These are phyloP conservation scores for Onychomys torridus DNA, from an alignment of 2,797 vertebrate genomes.

Conservation along the genomic window DNA sequence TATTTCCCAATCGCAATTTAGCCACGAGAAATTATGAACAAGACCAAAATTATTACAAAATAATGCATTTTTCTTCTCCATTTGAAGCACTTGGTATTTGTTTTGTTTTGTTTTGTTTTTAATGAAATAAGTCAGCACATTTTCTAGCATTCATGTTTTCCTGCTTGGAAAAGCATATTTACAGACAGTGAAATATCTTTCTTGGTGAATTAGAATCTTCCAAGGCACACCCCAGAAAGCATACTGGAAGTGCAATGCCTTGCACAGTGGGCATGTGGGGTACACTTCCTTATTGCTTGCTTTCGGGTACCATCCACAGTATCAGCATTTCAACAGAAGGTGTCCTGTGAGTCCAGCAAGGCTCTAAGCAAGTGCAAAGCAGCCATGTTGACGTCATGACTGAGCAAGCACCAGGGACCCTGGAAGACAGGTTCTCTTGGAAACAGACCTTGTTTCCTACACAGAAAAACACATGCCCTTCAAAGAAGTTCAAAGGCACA, in stretches of 20 bases:
- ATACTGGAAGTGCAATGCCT: background rate
- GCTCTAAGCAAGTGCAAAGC: background rate
- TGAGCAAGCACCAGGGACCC: background rate
- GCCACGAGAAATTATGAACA: background rate
- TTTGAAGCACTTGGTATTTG: background rate
- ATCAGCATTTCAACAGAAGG: background rate
- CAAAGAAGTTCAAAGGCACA: background rate
- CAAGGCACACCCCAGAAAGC: background rate
- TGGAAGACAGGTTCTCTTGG: background rate
- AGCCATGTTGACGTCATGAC: background rate
- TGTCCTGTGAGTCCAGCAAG: background rate
- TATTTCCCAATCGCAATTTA: background rate
- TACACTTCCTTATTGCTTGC: background rate
- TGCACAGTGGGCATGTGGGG: accelerated
- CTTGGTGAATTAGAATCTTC: constrained; percentile 9
- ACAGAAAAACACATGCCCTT: background rate
- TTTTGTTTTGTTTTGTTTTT: constrained; percentile 20
- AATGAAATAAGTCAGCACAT: background rate
- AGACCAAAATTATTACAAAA: background rate
- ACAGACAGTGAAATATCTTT: constrained; percentile 9
- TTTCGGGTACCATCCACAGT: background rate
- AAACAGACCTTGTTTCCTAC: background rate
- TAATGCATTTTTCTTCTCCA: background rate
- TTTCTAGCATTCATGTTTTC: constrained; percentile 13
- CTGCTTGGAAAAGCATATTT: constrained; percentile 25